A percentile compares a stretch with the other conserved stretches of the same genome.
These are phyloP conservation scores for Oryctes rhinoceros DNA, from an alignment of 1,140 invertebrate genomes.

Conservation along the genomic window DNA sequence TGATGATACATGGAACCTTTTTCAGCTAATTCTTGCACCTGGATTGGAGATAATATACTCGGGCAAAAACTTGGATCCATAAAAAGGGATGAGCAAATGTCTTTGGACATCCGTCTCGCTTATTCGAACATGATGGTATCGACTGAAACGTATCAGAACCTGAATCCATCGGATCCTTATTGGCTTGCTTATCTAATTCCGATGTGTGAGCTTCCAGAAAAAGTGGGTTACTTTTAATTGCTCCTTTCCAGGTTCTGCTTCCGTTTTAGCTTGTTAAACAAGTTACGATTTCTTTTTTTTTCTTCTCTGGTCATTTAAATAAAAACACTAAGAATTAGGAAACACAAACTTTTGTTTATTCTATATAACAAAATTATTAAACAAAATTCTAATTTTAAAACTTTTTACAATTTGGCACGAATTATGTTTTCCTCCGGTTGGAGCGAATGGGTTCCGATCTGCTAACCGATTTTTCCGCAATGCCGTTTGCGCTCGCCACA, in stretches of 20 bases:
- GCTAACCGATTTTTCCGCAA: no score
- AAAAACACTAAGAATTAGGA: no score
- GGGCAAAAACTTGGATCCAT: constrained; percentile 24
- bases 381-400: no score
- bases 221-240: neutral
- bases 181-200: constrained; percentile 33
- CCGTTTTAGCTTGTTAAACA: constrained; percentile 38
- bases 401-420: no score
- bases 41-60: constrained; percentile 37
- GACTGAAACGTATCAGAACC: neutral
- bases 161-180: no score
- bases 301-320: no score
- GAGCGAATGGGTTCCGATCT: no score
- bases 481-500: no score
- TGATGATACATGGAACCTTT: constrained; percentile 35
- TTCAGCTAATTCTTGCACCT: constrained; percentile 36
- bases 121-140: constrained; percentile 28
- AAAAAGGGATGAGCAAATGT: neutral
- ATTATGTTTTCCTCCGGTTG: no score
- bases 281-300: constrained; percentile 26
- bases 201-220: neutral
- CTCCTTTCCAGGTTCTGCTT: constrained; percentile 36
- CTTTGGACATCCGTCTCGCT: constrained; percentile 19
- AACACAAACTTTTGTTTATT: no score
- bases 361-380: no score